A percentile compares a stretch with the other conserved stretches of the same genome.
Conservation (phyloP, 2,797 vertebrate genomes). For the Fundulus diaphanus region DNA sequence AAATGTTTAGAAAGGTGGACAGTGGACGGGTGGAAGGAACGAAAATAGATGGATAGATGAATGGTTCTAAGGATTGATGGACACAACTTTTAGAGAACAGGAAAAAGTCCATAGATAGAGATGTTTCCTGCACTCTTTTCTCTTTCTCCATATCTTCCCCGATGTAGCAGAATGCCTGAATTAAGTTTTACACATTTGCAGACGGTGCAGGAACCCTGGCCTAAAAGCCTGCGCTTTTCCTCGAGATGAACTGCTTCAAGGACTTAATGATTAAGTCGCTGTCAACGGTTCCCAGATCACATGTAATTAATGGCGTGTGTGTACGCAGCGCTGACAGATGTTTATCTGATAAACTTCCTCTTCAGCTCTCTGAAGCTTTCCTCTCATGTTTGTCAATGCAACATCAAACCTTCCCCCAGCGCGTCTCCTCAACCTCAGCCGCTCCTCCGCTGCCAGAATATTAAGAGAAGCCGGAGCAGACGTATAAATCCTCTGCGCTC, state of each 20-base stretch:
- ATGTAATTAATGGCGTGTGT: constrained; percentile 29
- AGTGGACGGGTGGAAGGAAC: no score
- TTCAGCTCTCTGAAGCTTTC: constrained; percentile 2
- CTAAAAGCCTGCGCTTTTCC: constrained; percentile 1
- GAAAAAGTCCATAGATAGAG: neutral
- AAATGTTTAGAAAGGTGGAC: no score
- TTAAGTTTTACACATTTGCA: neutral
- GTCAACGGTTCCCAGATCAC: constrained; percentile 22
- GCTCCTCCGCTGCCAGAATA: constrained; percentile 41
- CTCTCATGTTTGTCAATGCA: constrained; percentile 17
- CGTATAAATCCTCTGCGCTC: constrained; percentile 42
- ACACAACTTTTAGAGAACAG: neutral
- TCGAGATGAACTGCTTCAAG: constrained; percentile 6
- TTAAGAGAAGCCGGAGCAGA: constrained; percentile 50
- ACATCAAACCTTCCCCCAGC: constrained; percentile 28
- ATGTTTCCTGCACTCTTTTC: neutral
- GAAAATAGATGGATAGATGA: no score
- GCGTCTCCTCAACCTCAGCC: constrained; percentile 25
- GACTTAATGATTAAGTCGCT: neutral
- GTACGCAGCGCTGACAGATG: constrained; percentile 19
- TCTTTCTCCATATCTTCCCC: neutral
- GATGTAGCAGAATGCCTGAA: neutral
- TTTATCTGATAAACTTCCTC: constrained; percentile 35
- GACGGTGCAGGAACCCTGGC: neutral
- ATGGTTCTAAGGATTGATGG: no score